Evolutionary conservation across 2,113 vertebrate species (phyloP).

Genomic region (Phalacrocorax brasilianus): DNA sequence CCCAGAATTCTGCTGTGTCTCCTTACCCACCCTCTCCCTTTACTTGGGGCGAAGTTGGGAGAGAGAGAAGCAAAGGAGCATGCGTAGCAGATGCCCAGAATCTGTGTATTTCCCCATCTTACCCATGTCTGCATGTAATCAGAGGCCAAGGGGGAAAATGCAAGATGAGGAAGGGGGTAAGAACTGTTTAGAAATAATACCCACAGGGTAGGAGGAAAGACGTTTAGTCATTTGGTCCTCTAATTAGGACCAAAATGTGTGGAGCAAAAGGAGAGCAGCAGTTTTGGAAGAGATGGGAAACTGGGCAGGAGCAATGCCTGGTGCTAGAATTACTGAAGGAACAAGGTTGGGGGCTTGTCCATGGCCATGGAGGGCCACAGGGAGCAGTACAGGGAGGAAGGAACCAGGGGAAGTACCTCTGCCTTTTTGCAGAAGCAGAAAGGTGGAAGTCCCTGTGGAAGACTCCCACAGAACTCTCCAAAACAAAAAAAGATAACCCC

Average conservation of each 20-base stretch:
- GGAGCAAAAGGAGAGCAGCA: background rate
- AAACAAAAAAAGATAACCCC: background rate
- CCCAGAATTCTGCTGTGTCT: background rate
- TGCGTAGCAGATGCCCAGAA: background rate
- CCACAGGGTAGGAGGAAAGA: background rate
- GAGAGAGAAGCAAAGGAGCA: background rate
- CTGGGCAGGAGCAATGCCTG: background rate
- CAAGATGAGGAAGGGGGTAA: background rate
- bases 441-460: background rate
- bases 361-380: accelerated
- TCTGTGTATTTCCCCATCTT: background rate
- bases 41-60: background rate
- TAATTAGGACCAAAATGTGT: background rate
- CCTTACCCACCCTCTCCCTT: background rate
- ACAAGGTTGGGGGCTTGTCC: background rate
- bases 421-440: background rate
- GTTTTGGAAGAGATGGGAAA: background rate
- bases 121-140: background rate
- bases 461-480: background rate
- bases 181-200: background rate
- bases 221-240: background rate
- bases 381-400: background rate
- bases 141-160: background rate
- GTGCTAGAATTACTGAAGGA: background rate
- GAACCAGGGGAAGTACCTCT: background rate